A percentile compares a stretch with the other conserved stretches of the same genome.
These are phyloP conservation scores for Heliocidaris tuberculata DNA, from an alignment of 35 echinoderm and acorn worm genomes.

Conservation along the genomic window DNA sequence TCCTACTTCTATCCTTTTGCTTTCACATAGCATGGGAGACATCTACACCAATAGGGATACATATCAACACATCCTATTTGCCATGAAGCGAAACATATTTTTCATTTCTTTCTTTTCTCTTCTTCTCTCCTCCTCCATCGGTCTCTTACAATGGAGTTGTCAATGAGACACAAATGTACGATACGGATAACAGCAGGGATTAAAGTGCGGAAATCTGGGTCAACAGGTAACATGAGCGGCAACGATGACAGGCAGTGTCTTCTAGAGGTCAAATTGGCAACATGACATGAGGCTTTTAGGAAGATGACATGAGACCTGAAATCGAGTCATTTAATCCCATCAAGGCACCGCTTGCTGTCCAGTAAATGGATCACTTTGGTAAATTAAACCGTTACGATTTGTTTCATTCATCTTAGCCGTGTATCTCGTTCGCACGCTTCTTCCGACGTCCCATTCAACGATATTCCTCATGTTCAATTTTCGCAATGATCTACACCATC, in stretches of 20 bases:
- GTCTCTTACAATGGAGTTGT: background rate
- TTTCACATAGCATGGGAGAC: too few species aligned
- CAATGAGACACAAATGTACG: background rate
- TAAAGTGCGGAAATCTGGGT: background rate
- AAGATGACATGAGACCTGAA: constrained; percentile 13
- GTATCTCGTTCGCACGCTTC: background rate
- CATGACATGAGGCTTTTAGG: constrained; percentile 27
- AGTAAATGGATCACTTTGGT: background rate
- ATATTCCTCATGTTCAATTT: background rate
- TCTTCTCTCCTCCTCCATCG: background rate
- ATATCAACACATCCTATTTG: background rate
- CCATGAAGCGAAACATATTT: background rate
- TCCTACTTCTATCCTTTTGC: too few species aligned
- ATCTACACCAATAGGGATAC: too few species aligned
- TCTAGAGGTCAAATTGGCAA: background rate
- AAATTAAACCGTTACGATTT: background rate
- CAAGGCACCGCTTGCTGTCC: background rate
- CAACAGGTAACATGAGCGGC: background rate
- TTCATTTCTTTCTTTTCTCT: background rate
- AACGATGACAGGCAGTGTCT: constrained; percentile 9
- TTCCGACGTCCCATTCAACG: background rate
- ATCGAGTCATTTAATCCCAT: constrained; percentile 21
- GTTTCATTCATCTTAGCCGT: background rate
- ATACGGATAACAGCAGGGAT: background rate
- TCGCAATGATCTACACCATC: background rate